phyloP scores from a whole-genome alignment of 2,797 vertebrate species.

The Erethizon dorsatum region DNA sequence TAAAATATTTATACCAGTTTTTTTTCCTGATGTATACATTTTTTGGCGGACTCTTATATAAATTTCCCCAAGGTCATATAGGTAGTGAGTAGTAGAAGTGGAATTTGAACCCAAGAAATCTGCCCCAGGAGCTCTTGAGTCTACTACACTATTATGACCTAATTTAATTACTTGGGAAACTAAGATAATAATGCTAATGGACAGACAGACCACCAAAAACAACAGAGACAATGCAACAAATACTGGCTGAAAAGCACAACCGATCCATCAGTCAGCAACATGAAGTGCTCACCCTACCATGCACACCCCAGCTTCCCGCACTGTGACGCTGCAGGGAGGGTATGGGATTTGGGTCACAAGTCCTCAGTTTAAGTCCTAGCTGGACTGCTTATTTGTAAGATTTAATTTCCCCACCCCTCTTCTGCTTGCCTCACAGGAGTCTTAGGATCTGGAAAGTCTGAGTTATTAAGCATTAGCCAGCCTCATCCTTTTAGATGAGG shows the following conservation, averaged over 20 bases:
- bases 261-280: not conserved
- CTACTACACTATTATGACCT: not conserved
- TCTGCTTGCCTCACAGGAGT: not conserved
- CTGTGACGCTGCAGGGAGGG: not conserved
- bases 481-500: not conserved
- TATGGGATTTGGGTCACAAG: not conserved
- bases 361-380: not conserved
- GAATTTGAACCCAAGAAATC: constrained; percentile 40
- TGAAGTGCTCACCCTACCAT: not conserved
- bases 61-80: not conserved
- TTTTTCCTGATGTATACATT: not conserved
- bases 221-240: not conserved
- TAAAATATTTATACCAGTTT: not conserved
- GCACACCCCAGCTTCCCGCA: not conserved
- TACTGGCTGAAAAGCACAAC: not conserved
- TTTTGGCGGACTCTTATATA: not conserved
- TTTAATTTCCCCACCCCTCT: not conserved
- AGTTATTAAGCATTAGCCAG: not conserved
- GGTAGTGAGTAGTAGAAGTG: not conserved
- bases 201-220: not conserved
- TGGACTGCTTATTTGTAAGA: not conserved
- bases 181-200: not conserved
- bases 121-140: not conserved
- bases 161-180: constrained; percentile 22
- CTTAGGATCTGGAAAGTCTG: not conserved